phyloP scores from a whole-genome alignment of 1,140 invertebrate species.

The Grapholita molesta region DNA sequence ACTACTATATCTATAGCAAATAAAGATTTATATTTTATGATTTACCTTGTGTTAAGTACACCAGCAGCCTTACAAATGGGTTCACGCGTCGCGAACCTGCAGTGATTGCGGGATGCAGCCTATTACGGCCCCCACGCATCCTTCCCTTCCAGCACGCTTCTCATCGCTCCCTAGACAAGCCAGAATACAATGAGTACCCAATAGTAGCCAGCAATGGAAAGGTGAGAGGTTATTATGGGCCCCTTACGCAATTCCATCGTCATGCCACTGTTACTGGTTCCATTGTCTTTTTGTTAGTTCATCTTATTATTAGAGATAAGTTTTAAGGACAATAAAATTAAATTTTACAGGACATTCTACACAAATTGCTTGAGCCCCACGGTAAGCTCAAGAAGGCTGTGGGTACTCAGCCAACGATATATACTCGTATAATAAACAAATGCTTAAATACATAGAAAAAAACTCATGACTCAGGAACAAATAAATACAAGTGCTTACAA shows the following conservation, averaged over 20 bases:
- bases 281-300: background rate
- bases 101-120: slow-evolving; percentile 64
- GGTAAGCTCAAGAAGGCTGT: too few species aligned
- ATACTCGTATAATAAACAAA: too few species aligned
- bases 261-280: too few species aligned
- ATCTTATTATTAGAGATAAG: too few species aligned
- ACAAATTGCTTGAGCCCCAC: too few species aligned
- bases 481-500: too few species aligned
- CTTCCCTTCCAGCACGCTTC: background rate
- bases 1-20: too few species aligned
- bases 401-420: too few species aligned
- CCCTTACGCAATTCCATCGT: background rate
- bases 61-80: slow-evolving; percentile 33
- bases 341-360: too few species aligned
- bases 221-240: background rate
- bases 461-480: too few species aligned
- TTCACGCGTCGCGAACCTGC: slow-evolving; percentile 57
- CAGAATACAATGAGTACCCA: background rate
- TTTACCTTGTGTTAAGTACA: slow-evolving; percentile 26
- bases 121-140: slow-evolving; percentile 50
- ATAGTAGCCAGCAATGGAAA: background rate
- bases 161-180: background rate
- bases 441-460: too few species aligned
- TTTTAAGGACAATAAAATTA: too few species aligned
- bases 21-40: background rate